These are phyloP conservation scores for Resseliella maxima DNA, from an alignment of 2,888 invertebrate species.

Conservation along the genomic window DNA sequence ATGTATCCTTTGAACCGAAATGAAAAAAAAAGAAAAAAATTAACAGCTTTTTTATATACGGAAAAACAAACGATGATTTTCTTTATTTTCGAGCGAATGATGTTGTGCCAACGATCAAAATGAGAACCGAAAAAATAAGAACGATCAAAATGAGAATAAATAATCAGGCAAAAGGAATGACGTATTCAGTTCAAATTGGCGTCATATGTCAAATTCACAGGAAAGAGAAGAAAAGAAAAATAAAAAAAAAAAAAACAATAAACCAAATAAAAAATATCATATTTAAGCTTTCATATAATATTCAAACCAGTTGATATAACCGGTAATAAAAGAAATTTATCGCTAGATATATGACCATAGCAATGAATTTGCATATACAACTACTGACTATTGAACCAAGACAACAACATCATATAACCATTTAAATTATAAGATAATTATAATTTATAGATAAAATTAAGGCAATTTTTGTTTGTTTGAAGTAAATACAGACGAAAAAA, in stretches of 20 bases:
- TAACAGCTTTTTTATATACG: background rate
- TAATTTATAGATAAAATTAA: background rate
- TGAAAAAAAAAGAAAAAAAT: background rate
- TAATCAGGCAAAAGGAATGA: background rate
- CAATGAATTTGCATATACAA: background rate
- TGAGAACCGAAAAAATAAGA: background rate
- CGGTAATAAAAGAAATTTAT: slow-evolving; percentile 29
- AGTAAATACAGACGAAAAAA: no score
- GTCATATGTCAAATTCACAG: background rate
- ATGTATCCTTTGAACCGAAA: background rate
- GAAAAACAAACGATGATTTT: background rate
- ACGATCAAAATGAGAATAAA: background rate
- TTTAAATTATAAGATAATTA: background rate
- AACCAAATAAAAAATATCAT: background rate
- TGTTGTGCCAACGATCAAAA: background rate
- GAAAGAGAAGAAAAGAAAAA: no score
- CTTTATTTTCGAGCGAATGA: background rate
- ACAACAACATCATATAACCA: slow-evolving; percentile 6
- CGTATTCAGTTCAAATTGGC: background rate
- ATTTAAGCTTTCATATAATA: background rate
- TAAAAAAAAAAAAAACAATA: no score
- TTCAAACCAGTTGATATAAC: background rate
- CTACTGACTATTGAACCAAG: background rate
- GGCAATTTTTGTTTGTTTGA: background rate
- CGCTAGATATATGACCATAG: background rate